Evolutionary conservation across 2,797 vertebrate genomes (phyloP), one percentile per base, ranked within the genome.

Genomic region (Alexandromys oeconomus): DNA sequence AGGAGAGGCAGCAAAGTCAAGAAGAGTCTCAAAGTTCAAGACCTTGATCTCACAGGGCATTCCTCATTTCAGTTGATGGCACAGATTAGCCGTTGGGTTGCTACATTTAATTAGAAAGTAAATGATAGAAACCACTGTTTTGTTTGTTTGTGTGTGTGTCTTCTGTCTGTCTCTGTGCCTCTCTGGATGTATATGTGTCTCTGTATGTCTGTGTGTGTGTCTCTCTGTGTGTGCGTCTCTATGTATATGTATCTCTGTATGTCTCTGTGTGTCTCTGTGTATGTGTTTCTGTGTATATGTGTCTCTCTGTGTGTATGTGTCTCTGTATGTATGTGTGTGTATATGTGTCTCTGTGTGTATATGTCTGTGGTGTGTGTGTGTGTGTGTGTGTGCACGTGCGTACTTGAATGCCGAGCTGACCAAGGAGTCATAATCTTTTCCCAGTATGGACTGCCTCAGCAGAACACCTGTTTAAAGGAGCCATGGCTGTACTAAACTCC

Each of bases 321-420:
- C 6, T 81, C 11, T 80, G 7, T 79, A 2, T 37, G 21, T 37
- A 57, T 57, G 17, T 54, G 13, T 54, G 54, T 57, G 54, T 57
- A 5, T 57, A 59, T 59, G 19, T 59, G 57, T 59, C 21, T 59
- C 57, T 23, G 4, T 57, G 17, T 77, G 11, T 77, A 1, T 76
- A 59, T 59, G 57, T 59, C 21, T 59, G 57, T 59, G 57, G 43
- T 76, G 27, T 79, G 14, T 79, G 48, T 81, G 23, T 79, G 48
- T 81, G 12, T 25, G 23, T 43, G 2, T 14, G 23, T 1, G 15
- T 6, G 27, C 8, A 13, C 7, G 12, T 3, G 7, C 4, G 23
- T 61, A 59, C 11, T 67, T 10, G 87, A 43, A 54, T 27, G 54
- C 29, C 3, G 23, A 51, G 2, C 37, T 25, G 37, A 59, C 9